Conservation (phyloP, 2,113 vertebrate genomes). For the Stercorarius parasiticus region DNA sequence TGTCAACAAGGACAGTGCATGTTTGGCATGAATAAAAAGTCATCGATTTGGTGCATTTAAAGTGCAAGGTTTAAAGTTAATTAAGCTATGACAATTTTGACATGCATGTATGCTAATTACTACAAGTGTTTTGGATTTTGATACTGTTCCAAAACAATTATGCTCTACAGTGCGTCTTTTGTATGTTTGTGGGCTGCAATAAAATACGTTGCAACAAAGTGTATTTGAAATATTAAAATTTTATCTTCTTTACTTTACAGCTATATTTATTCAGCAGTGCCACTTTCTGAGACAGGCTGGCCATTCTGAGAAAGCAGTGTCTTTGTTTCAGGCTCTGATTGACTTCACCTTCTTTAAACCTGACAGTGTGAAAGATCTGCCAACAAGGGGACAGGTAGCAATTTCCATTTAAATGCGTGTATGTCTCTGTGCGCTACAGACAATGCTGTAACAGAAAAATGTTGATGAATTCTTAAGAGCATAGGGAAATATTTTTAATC, state of each 20-base stretch:
- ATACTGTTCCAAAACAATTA: neutral
- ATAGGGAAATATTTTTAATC: neutral
- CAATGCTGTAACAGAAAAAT: neutral
- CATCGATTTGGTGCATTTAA: neutral
- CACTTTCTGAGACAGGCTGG: constrained; percentile 93
- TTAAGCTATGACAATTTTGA: neutral
- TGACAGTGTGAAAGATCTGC: constrained; percentile 83
- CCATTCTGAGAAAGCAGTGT: constrained; percentile 89
- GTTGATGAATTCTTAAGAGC: neutral
- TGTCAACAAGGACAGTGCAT: neutral
- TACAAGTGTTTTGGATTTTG: neutral
- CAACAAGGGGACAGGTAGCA: constrained; percentile 90
- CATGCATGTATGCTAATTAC: neutral
- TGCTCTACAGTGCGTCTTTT: neutral
- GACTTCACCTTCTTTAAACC: constrained; percentile 98
- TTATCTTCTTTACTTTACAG: constrained; percentile 51
- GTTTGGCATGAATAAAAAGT: neutral
- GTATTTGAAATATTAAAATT: neutral
- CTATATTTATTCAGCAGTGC: constrained; percentile 89
- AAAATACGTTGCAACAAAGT: neutral
- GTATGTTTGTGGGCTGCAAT: neutral
- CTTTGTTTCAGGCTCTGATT: constrained; percentile 91
- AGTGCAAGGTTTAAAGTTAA: neutral
- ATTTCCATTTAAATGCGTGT: neutral
- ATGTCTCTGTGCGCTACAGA: neutral